A percentile compares a stretch with the other conserved stretches of the same genome.
Conservation (phyloP, 2,888 invertebrate species). For the Pyrrhosoma nymphula region DNA sequence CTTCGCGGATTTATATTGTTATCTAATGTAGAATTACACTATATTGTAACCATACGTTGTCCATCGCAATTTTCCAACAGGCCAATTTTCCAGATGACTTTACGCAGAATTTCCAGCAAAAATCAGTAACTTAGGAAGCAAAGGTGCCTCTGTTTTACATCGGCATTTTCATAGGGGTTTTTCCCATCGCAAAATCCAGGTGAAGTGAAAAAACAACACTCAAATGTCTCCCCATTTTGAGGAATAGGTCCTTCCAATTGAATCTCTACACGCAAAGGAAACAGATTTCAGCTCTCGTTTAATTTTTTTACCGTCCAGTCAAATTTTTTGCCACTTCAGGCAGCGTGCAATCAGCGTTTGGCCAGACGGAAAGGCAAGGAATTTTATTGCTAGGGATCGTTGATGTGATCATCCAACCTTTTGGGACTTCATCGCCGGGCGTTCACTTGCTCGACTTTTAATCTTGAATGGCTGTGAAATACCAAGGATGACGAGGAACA, state of each 20-base stretch:
- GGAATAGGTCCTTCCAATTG: background rate
- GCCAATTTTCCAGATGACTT: too few relatives aligned
- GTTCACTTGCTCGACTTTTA: background rate
- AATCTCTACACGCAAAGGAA: background rate
- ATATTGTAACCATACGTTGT: too few relatives aligned
- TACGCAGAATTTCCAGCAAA: too few relatives aligned
- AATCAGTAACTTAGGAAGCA: too few relatives aligned
- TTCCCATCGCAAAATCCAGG: background rate
- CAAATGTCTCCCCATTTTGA: background rate
- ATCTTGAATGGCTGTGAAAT: background rate
- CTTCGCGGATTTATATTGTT: too few relatives aligned
- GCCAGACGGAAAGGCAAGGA: background rate
- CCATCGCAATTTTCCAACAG: too few relatives aligned
- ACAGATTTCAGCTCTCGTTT: background rate
- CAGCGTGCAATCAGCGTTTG: background rate
- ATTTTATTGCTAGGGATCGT: background rate
- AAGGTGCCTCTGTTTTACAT: too few relatives aligned
- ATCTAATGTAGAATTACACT: too few relatives aligned
- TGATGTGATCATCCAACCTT: background rate
- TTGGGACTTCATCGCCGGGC: background rate
- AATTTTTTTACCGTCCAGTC: background rate
- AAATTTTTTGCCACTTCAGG: background rate
- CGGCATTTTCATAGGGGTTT: background rate
- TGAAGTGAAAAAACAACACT: background rate
- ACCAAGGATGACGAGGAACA: background rate